These are phyloP conservation scores for Willisornis vidua DNA, from an alignment of 2,113 vertebrate species.

Conservation along the genomic window DNA sequence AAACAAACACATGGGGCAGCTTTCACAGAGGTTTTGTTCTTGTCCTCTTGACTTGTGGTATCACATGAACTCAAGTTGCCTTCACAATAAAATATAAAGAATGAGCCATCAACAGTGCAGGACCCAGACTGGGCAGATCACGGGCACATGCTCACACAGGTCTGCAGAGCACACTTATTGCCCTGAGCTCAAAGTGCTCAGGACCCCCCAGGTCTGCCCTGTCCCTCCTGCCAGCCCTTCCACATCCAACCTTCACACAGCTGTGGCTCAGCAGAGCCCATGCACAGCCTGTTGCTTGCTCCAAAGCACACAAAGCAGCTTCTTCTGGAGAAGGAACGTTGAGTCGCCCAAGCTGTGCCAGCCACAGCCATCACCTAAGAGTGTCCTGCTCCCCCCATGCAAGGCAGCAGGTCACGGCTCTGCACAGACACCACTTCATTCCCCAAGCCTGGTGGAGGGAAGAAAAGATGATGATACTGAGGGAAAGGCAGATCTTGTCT, in stretches of 20 bases:
- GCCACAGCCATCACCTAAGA: accelerated
- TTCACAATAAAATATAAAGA: accelerated
- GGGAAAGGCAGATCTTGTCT: not conserved
- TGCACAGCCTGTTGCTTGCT: not conserved
- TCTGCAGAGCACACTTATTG: accelerated
- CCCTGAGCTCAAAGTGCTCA: not conserved
- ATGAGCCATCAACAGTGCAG: not conserved
- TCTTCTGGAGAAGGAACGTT: not conserved
- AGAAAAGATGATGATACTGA: not conserved
- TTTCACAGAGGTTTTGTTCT: not conserved
- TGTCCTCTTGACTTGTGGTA: not conserved
- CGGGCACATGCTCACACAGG: accelerated
- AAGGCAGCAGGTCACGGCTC: not conserved
- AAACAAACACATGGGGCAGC: not conserved
- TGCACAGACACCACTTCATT: not conserved
- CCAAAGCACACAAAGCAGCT: not conserved
- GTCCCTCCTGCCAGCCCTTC: not conserved
- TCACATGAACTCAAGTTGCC: not conserved
- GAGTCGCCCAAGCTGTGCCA: not conserved
- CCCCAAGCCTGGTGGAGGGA: accelerated
- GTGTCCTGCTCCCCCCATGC: not conserved
- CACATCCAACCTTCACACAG: not conserved
- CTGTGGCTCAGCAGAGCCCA: not conserved
- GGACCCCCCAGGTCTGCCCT: not conserved
- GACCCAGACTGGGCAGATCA: not conserved